Percentiles rank a stretch among this genome's conserved stretches.
These are phyloP conservation scores for Periparus ater DNA, from an alignment of 2,797 vertebrate species.

Conservation along the genomic window DNA sequence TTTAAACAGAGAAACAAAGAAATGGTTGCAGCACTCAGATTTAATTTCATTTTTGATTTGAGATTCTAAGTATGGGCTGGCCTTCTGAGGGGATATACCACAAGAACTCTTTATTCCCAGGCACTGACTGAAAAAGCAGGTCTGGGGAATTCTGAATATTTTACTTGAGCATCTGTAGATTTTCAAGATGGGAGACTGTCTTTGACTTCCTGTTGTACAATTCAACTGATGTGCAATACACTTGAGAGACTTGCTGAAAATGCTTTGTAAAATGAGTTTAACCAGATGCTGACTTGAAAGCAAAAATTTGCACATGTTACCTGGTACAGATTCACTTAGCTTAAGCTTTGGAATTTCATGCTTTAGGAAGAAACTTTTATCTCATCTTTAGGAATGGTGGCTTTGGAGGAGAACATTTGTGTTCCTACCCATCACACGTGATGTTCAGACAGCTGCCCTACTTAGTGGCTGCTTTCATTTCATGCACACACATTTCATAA, in stretches of 20 bases:
- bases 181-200: background rate
- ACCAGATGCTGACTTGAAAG: background rate
- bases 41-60: background rate
- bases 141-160: background rate
- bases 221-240: background rate
- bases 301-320: background rate
- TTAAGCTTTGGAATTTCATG: background rate
- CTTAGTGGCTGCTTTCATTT: background rate
- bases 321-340: background rate
- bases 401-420: background rate
- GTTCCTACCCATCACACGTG: fast-evolving
- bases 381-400: background rate
- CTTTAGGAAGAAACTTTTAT: background rate
- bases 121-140: background rate
- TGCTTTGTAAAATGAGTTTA: background rate
- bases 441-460: background rate
- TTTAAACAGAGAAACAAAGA: conserved; percentile 36
- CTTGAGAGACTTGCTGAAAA: background rate
- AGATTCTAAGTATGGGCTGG: background rate
- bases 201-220: background rate
- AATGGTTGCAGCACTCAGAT: background rate
- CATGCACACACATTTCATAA: background rate
- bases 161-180: background rate
- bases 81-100: background rate
- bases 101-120: background rate